Percentiles rank a stretch among this genome's conserved stretches.
phyloP scores from a whole-genome alignment of 2,113 vertebrate species.

The Misgurnus mizolepis region DNA sequence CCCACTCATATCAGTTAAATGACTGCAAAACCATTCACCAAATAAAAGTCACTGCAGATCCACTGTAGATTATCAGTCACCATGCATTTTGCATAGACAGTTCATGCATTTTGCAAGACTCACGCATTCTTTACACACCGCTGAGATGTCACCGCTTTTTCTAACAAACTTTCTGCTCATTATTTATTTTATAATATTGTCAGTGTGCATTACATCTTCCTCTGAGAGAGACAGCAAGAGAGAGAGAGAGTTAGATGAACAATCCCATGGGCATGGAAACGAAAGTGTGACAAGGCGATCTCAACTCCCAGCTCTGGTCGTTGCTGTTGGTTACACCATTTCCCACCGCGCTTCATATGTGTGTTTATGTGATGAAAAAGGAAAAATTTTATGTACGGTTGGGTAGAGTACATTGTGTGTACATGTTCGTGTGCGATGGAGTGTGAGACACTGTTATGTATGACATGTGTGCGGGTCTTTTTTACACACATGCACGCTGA shows the following conservation, averaged over 20 bases:
- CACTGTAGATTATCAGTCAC: not conserved
- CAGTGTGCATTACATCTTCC: constrained; percentile 36
- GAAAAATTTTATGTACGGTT: not conserved
- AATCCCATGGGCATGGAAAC: constrained; percentile 37
- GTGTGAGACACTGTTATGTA: not conserved
- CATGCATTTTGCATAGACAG: not conserved
- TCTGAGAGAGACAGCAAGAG: not conserved
- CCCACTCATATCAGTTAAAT: not conserved
- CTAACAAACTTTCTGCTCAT: constrained; percentile 32
- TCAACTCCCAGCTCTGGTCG: constrained; percentile 9
- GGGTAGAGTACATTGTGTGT: constrained; percentile 7
- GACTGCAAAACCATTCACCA: not conserved
- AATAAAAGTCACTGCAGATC: not conserved
- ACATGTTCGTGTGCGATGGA: not conserved
- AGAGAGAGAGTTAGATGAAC: constrained; percentile 21
- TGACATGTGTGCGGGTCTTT: not conserved
- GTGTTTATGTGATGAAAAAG: not conserved
- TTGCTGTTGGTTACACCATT: constrained; percentile 45
- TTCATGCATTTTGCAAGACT: constrained; percentile 15
- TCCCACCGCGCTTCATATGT: not conserved
- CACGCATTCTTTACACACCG: not conserved
- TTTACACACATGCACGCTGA: not conserved
- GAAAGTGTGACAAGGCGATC: constrained; percentile 45
- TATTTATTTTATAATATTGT: constrained; percentile 47
- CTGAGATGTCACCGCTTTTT: constrained; percentile 8